Evolutionary conservation across 1,140 invertebrate species (phyloP).

Genomic region (Lasioglossum albipes): DNA sequence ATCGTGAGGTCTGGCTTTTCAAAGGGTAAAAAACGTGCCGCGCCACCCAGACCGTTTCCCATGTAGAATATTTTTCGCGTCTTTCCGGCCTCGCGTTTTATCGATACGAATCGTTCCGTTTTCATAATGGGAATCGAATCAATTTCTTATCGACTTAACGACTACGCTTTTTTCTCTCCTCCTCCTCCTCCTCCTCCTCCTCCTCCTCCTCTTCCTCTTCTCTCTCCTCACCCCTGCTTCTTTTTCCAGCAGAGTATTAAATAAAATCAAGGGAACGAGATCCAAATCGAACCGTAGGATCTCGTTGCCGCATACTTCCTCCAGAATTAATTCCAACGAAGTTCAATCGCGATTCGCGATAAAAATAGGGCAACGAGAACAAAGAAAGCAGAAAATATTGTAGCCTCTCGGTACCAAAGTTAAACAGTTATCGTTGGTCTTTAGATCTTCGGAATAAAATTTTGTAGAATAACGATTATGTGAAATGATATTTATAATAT

Average conservation of each 20-base stretch:
- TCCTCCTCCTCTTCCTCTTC: not conserved
- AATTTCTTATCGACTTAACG: conserved; percentile 35
- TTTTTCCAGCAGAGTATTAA: not conserved
- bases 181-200: not conserved
- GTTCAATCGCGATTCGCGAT: conserved; percentile 26
- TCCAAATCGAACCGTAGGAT: not conserved
- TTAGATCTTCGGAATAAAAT: too few species aligned
- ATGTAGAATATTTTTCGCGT: conserved; percentile 53
- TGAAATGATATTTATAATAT: too few species aligned
- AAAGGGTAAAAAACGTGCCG: conserved; percentile 47
- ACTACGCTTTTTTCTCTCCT: conserved; percentile 8
- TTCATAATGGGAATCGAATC: conserved; percentile 23
- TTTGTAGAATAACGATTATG: too few species aligned
- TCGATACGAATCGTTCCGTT: conserved; percentile 29
- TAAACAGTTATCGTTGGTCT: not conserved
- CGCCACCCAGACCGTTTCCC: conserved; percentile 38
- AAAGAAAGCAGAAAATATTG: not conserved
- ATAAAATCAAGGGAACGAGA: conserved; percentile 12
- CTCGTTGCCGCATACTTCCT: conserved; percentile 16
- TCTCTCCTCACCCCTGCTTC: not conserved
- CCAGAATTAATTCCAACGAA: conserved; percentile 49
- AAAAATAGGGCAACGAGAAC: conserved; percentile 35
- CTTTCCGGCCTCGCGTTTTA: conserved; percentile 6
- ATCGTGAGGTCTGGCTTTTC: conserved; percentile 57
- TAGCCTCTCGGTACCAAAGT: not conserved